Conservation (phyloP, 2,888 invertebrate species). For the Hylaea fasciaria region DNA sequence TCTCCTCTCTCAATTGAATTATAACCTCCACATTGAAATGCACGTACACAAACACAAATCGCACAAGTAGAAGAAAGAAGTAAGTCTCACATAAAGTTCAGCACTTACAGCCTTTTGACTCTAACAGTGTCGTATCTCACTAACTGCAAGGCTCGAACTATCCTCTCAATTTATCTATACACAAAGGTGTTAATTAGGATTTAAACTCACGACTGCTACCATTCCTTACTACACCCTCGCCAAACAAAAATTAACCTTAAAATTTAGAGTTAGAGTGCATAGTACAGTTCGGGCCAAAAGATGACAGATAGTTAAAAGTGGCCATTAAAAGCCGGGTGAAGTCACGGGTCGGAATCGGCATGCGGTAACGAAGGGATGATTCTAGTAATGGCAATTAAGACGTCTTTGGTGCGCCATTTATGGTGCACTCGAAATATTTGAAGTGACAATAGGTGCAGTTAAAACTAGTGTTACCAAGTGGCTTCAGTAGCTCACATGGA, state of each 20-base stretch:
- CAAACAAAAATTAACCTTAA: conserved; percentile 49
- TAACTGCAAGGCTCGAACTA: conserved; percentile 56
- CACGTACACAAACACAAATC: conserved; percentile 11
- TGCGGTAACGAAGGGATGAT: conserved; percentile 67
- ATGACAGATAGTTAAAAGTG: conserved; percentile 77
- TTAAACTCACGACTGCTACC: conserved; percentile 80
- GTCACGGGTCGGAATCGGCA: conserved; percentile 80
- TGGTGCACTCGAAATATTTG: neutral
- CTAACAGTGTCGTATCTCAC: conserved; percentile 36
- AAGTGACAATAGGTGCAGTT: neutral
- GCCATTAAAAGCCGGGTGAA: conserved; percentile 75
- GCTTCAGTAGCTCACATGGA: too few relatives aligned
- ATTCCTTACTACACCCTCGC: conserved; percentile 49
- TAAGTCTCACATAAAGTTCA: neutral
- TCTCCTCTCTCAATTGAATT: conserved; percentile 25
- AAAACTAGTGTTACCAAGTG: neutral
- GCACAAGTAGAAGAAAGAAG: conserved; percentile 2
- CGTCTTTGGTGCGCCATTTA: conserved; percentile 32
- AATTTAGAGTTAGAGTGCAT: conserved; percentile 39
- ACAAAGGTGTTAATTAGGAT: conserved; percentile 82
- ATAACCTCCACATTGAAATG: conserved; percentile 17
- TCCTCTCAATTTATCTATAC: conserved; percentile 80
- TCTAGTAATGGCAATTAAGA: conserved; percentile 69
- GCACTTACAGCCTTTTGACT: conserved; percentile 9
- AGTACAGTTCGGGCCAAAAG: conserved; percentile 43